phyloP scores from a whole-genome alignment of 2,888 invertebrate species.

The Synanthedon formicaeformis region DNA sequence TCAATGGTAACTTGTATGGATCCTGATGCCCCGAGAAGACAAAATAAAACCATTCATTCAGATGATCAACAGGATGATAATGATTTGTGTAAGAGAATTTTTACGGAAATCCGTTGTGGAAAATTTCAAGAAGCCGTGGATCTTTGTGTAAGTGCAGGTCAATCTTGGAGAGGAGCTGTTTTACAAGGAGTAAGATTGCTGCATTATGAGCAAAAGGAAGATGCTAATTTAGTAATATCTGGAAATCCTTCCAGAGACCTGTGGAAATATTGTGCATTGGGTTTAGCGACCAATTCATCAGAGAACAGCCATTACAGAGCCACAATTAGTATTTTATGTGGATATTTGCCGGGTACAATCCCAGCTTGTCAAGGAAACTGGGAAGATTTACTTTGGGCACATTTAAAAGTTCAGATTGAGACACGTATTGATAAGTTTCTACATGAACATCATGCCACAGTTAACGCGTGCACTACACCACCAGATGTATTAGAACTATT shows the following conservation, averaged over 20 bases:
- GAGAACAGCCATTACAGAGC: slow-evolving; percentile 73
- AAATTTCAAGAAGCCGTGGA: slow-evolving; percentile 87
- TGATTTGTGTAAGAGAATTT: slow-evolving; percentile 71
- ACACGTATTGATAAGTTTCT: slow-evolving; percentile 80
- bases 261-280: slow-evolving; percentile 82
- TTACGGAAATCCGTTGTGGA: slow-evolving; percentile 85
- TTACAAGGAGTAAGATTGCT: slow-evolving; percentile 91
- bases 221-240: slow-evolving; percentile 71
- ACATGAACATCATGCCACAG: slow-evolving; percentile 57
- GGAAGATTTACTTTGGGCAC: slow-evolving; percentile 93
- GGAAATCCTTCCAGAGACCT: slow-evolving; percentile 87
- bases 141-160: slow-evolving; percentile 86
- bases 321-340: slow-evolving; percentile 83
- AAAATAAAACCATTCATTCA: slow-evolving; percentile 83
- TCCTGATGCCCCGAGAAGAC: slow-evolving; percentile 89
- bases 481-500: slow-evolving; percentile 50
- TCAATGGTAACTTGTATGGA: slow-evolving; percentile 78
- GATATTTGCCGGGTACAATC: slow-evolving; percentile 82
- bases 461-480: slow-evolving; percentile 52
- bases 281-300: slow-evolving; percentile 67
- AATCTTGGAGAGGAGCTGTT: slow-evolving; percentile 91
- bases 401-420: slow-evolving; percentile 85
- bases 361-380: slow-evolving; percentile 81
- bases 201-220: slow-evolving; percentile 85
- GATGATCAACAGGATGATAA: slow-evolving; percentile 84